Evolutionary conservation across 2,113 vertebrate genomes (phyloP).

Genomic region (Chaetodon trifascialis): DNA sequence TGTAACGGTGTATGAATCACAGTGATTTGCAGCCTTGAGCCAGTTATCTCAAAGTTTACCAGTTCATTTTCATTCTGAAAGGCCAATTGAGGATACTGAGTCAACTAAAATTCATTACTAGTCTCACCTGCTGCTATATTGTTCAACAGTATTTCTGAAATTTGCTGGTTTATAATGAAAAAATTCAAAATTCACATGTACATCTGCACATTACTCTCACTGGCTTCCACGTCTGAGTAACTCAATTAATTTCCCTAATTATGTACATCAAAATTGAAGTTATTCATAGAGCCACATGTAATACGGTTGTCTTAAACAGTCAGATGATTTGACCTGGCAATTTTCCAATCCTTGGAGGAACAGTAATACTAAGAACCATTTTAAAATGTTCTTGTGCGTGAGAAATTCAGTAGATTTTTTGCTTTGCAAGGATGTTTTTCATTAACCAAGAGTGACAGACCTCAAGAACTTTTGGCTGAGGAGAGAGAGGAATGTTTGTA

Average conservation of each 20-base stretch:
- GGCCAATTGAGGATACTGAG: background rate
- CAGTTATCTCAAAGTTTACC: background rate
- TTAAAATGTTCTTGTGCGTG: slow-evolving; percentile 23
- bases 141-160: background rate
- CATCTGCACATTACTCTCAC: background rate
- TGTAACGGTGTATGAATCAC: background rate
- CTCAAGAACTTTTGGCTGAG: slow-evolving; percentile 65
- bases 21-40: background rate
- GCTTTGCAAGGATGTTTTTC: slow-evolving; percentile 44
- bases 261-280: background rate
- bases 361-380: background rate
- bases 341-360: background rate
- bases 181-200: background rate
- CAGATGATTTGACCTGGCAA: background rate
- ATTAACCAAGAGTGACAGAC: slow-evolving; percentile 67
- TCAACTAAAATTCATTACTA: background rate
- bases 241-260: background rate
- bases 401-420: slow-evolving; percentile 42
- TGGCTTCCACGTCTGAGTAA: background rate
- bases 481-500: slow-evolving; percentile 73
- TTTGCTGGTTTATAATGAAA: background rate
- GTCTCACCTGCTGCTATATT: background rate
- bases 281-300: background rate
- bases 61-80: slow-evolving; percentile 20
- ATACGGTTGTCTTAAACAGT: background rate